These are phyloP conservation scores for Agapornis canus DNA, from an alignment of 2,797 vertebrate genomes.

Conservation along the genomic window DNA sequence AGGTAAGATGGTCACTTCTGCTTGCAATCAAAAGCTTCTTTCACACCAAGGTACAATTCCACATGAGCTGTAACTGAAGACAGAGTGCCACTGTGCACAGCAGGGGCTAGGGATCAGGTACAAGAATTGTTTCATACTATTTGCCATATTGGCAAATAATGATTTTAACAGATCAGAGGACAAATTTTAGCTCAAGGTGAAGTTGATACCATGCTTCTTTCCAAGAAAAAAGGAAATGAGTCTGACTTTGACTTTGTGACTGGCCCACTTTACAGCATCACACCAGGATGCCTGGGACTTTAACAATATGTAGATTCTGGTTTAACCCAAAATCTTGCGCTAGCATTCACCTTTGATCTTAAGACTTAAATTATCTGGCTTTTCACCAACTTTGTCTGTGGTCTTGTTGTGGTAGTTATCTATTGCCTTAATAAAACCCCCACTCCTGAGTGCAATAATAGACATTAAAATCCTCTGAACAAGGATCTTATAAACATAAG, in stretches of 20 bases:
- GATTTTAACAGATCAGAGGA: not conserved
- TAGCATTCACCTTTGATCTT: not conserved
- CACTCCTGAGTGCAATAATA: not conserved
- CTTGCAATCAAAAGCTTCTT: not conserved
- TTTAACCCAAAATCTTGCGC: not conserved
- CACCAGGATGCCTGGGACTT: not conserved
- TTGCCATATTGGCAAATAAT: constrained; percentile 11
- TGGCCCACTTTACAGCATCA: not conserved
- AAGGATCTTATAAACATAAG: rapidly evolving
- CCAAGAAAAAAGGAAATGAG: constrained; percentile 9
- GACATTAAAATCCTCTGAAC: not conserved
- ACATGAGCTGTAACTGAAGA: not conserved
- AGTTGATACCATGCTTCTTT: not conserved
- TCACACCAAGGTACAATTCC: not conserved
- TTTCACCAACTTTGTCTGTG: not conserved
- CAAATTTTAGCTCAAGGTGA: constrained; percentile 16
- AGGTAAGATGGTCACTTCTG: not conserved
- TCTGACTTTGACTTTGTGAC: not conserved
- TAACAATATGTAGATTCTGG: not conserved
- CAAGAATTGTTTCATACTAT: not conserved
- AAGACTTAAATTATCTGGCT: not conserved
- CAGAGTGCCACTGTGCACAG: not conserved
- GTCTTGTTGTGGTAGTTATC: not conserved
- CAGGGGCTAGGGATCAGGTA: not conserved
- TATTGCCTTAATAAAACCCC: not conserved